Conservation (phyloP, 1,140 invertebrate genomes). For the Hycleus phaleratus region DNA sequence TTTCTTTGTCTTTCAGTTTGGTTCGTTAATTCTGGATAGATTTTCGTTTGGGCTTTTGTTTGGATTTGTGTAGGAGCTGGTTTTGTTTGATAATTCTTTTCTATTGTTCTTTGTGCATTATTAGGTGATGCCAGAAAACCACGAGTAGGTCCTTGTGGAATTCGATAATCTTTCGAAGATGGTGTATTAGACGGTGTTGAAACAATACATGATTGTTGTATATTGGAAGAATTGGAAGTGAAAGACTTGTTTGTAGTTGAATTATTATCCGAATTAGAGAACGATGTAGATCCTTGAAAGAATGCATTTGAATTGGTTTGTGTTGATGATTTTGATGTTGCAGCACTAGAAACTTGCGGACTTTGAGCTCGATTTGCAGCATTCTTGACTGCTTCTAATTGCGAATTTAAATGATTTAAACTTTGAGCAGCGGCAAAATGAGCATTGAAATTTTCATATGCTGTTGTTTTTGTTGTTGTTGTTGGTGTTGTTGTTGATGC, state of each 20-base stretch:
- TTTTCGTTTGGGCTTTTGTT: conserved; percentile 61
- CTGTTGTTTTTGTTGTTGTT: conserved; percentile 50
- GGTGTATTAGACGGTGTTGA: conserved; percentile 51
- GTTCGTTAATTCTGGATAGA: conserved; percentile 52
- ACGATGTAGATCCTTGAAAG: conserved; percentile 53
- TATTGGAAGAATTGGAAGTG: conserved; percentile 49
- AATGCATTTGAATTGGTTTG: conserved; percentile 48
- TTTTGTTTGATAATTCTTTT: conserved; percentile 40
- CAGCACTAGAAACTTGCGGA: conserved; percentile 28
- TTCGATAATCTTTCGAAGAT: conserved; percentile 52
- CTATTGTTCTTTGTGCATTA: conserved; percentile 24
- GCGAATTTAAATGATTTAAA: conserved; percentile 55
- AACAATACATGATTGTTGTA: conserved; percentile 59
- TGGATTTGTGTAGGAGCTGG: conserved; percentile 50
- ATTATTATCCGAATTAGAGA: conserved; percentile 41
- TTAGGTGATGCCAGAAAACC: conserved; percentile 27
- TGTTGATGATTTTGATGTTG: conserved; percentile 32
- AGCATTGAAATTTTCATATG: conserved; percentile 61
- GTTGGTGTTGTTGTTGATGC: conserved; percentile 47
- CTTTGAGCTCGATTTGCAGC: conserved; percentile 43
- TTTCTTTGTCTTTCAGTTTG: conserved; percentile 47
- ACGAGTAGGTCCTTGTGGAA: conserved; percentile 42
- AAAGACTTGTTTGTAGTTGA: conserved; percentile 41
- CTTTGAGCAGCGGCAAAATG: conserved; percentile 57
- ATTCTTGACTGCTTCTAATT: conserved; percentile 47